phyloP scores from a whole-genome alignment of 2,113 vertebrate species.

The Stigmatopora argus region DNA sequence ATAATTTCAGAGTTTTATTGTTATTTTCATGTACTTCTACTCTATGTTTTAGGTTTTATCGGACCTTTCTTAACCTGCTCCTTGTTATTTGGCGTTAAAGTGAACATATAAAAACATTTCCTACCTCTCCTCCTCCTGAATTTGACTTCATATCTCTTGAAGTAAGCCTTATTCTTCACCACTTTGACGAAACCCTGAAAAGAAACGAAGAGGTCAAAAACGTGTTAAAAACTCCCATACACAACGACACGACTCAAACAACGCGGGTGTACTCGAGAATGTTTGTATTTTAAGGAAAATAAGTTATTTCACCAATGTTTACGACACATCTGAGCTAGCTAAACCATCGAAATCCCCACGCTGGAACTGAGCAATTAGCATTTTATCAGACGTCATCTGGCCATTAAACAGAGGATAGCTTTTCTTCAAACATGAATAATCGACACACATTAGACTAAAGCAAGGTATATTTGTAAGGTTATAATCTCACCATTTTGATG shows the following conservation, averaged over 20 bases:
- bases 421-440: accelerated
- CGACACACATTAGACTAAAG: accelerated
- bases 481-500: slow-evolving; percentile 49
- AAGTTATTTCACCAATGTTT: too few species aligned
- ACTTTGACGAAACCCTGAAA: slow-evolving; percentile 95
- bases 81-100: not conserved
- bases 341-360: slow-evolving; percentile 51
- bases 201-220: not conserved
- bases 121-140: slow-evolving; percentile 93
- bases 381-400: slow-evolving; percentile 49
- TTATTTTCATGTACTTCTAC: not conserved
- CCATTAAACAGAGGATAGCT: not conserved
- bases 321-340: slow-evolving; percentile 17
- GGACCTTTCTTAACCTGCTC: not conserved
- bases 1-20: not conserved
- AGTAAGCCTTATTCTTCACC: slow-evolving; percentile 97
- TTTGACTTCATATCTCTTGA: slow-evolving; percentile 98
- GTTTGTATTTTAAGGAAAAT: too few species aligned
- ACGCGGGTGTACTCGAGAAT: too few species aligned
- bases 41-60: not conserved
- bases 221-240: not conserved
- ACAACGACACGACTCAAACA: not conserved
- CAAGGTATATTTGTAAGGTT: accelerated
- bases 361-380: slow-evolving; percentile 24
- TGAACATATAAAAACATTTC: not conserved